Evolutionary conservation across 1,140 invertebrate species (phyloP), one percentile per base, ranked within the genome.

Genomic region (Linepithema humile): DNA sequence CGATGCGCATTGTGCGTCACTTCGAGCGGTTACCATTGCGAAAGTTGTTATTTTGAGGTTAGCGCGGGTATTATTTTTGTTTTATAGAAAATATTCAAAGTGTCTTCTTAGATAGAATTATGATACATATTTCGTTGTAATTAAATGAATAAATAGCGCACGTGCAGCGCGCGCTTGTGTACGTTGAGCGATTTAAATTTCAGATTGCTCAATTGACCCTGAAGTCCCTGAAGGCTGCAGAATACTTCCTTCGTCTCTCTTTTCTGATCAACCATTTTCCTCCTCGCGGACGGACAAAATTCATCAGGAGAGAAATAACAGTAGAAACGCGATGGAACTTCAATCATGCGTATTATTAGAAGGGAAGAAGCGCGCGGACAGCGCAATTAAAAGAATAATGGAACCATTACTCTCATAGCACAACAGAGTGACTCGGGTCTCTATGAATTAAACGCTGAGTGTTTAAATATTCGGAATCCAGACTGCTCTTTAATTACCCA

Each of bases 131-230:
- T n/a, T n/a, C n/a, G n/a, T n/a, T n/a, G n/a, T n/a, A n/a, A n/a
- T n/a, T n/a, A n/a, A n/a, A n/a, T n/a, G n/a, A n/a, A n/a, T n/a
- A n/a, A n/a, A n/a, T n/a, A n/a, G n/a, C n/a, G n/a, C n/a, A n/a
- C n/a, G n/a, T n/a, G n/a, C n/a, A n/a, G n/a, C n/a, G n/a, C n/a
- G n/a, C n/a, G n/a, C n/a, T n/a, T n/a, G n/a, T n/a, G n/a, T n/a
- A n/a, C n/a, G n/a, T n/a, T n/a, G n/a, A n/a, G n/a, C n/a, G 55
- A 70, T 80, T 80, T 80, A 80, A 80, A 80, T 80, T 80, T 80
- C 48, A 80, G 48, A 80, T 80, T 80, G 75, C 35, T 80, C 48
- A 43, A 69, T 70, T 87, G 78, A 87, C 82, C 82, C n/a, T n/a
- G n/a, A 87, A 80, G 60, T 50, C 83, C 85, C 70, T 70, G 45